Evolutionary conservation across 1,140 invertebrate species (phyloP).

Genomic region (Lineus longissimus): DNA sequence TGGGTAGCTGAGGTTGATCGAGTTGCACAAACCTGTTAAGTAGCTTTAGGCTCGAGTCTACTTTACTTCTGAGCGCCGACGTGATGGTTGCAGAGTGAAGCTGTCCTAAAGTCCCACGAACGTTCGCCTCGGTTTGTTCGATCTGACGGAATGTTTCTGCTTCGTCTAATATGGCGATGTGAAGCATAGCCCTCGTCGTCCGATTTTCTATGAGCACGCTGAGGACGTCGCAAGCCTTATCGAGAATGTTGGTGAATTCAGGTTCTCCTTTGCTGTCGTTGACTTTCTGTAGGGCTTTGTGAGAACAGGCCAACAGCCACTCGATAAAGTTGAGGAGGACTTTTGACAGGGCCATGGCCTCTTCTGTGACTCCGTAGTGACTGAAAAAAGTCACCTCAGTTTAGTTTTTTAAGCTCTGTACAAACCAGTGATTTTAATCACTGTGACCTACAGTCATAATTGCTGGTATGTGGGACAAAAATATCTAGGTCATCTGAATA

Average conservation of each 20-base stretch:
- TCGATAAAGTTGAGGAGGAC: conserved; percentile 43
- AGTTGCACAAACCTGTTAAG: no score
- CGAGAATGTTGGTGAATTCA: conserved; percentile 50
- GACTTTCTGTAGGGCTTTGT: conserved; percentile 40
- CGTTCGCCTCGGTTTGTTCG: conserved; percentile 43
- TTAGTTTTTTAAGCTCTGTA: neutral
- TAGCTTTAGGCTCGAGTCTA: conserved; percentile 3
- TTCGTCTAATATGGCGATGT: conserved; percentile 54
- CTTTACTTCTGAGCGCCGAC: neutral
- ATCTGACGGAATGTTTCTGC: conserved; percentile 36
- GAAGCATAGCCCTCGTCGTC: conserved; percentile 50
- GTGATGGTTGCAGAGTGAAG: neutral
- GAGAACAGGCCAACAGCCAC: conserved; percentile 47
- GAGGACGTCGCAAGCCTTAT: conserved; percentile 47
- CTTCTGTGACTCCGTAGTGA: conserved; percentile 48
- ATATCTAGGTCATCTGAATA: conserved; percentile 12
- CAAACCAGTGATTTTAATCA: no score
- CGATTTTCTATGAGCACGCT: conserved; percentile 44
- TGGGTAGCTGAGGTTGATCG: no score
- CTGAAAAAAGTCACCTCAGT: conserved; percentile 24
- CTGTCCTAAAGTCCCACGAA: conserved; percentile 35
- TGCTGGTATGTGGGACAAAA: neutral
- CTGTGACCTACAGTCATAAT: neutral
- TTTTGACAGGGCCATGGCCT: conserved; percentile 44
- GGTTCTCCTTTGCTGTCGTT: conserved; percentile 25